These are phyloP conservation scores for Acrobasis consociella DNA, from an alignment of 2,888 invertebrate species.

Conservation along the genomic window DNA sequence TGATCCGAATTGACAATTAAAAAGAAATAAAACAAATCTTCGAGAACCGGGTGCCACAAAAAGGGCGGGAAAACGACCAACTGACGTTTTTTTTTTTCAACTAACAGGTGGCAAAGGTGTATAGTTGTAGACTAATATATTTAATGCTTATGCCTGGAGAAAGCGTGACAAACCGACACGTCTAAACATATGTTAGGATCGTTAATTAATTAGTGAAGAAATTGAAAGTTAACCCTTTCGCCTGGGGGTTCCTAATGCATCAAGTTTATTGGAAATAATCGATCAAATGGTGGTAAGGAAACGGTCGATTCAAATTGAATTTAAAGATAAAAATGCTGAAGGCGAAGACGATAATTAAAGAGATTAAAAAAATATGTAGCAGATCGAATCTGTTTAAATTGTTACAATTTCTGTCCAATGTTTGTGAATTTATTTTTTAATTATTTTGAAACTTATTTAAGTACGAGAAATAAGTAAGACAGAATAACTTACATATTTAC, in stretches of 20 bases:
- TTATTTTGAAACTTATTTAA: no score
- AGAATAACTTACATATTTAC: no score
- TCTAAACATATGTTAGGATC: slow-evolving; percentile 76
- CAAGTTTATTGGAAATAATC: slow-evolving; percentile 38
- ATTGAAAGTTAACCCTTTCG: slow-evolving; percentile 75
- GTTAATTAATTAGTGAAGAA: slow-evolving; percentile 77
- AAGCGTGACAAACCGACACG: slow-evolving; percentile 75
- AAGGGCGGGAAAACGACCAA: slow-evolving; percentile 67
- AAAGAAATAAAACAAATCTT: slow-evolving; percentile 82
- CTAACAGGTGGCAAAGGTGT: slow-evolving; percentile 73
- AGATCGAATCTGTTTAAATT: no score
- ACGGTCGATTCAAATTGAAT: slow-evolving; percentile 20
- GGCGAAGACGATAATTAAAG: neutral
- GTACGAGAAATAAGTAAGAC: no score
- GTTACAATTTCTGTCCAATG: no score
- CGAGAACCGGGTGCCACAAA: slow-evolving; percentile 48
- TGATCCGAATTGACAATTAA: slow-evolving; percentile 73
- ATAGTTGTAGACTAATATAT: slow-evolving; percentile 58
- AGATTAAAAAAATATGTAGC: no score
- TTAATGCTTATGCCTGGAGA: slow-evolving; percentile 62
- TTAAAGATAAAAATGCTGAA: neutral
- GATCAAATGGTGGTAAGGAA: neutral
- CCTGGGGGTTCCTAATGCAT: slow-evolving; percentile 40
- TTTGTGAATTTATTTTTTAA: no score
- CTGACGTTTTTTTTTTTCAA: slow-evolving; percentile 64